Base-by-base conservation (phyloP, 2,113 vertebrate species). In the Argyrosomus japonicus region DNA sequence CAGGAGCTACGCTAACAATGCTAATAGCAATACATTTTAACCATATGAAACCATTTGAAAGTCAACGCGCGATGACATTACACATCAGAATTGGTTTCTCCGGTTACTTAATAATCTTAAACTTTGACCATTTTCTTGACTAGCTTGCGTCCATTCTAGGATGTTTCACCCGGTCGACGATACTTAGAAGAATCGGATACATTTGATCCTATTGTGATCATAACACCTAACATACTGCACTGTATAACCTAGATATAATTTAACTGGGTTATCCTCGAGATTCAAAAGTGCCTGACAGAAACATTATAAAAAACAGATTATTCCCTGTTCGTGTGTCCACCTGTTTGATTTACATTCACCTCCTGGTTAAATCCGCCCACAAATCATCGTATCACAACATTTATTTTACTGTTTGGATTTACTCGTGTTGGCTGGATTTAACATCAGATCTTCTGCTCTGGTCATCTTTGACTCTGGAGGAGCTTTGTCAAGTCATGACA, bases 61-160 rank as follows among this genome's bases (percentile, higher is more conserved):
- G 18, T 36, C 8, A 62, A 32, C 2, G 29, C 17, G 5, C 25
- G 10, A 45, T 2, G 36, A 2, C 19, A 56, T 1, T 36, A 14
- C 14, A 48, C 21, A 15, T 56, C 15, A 11, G 21, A 51, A 23
- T 17, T 36, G 57, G 5, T 76, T 61, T 5, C 6, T 15, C 1
- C 40, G 5, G 32, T 15, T 18, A 27, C 18, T 27, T 54, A 1
- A 13, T 36, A 56, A 74, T 60, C 19, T 56, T 11, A 43, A 43
- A 19, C 15, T 75, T 47, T n/a, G 45, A 43, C 3, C 6, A 25
- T 82, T 77, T 86, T 73, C 62, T 50, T 63, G 48, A 77, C 6
- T 43, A n/a, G 23, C 19, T 17, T 56, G 43, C 43, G 11, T 45
- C 43, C 43, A 45, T 45, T 45, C 43, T 13, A 6, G 25, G 62